phyloP scores from a whole-genome alignment of 2,888 invertebrate species.

The Herminia tarsipennalis region DNA sequence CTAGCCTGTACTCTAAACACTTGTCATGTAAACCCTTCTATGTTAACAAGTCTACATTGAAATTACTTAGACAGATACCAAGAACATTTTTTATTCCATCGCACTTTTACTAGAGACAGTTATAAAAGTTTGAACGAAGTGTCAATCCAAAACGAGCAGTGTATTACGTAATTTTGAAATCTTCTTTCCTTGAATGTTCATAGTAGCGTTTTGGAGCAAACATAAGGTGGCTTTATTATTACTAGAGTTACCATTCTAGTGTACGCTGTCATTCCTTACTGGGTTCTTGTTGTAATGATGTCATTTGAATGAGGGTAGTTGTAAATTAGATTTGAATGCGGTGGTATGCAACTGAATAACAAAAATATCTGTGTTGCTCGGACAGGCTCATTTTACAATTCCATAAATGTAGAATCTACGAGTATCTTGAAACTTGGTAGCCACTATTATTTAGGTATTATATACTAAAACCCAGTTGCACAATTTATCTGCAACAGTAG shows the following conservation, averaged over 20 bases:
- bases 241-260: slow-evolving; percentile 48
- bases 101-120: slow-evolving; percentile 1
- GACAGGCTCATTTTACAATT: slow-evolving; percentile 21
- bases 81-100: slow-evolving; percentile 17
- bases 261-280: slow-evolving; percentile 49
- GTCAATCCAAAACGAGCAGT: slow-evolving; percentile 6
- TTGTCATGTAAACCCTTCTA: slow-evolving; percentile 47
- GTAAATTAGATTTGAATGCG: slow-evolving; percentile 62
- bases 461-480: too few species aligned
- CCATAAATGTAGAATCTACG: slow-evolving; percentile 12
- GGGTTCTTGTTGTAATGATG: slow-evolving; percentile 59
- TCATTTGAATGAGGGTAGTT: slow-evolving; percentile 63
- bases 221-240: slow-evolving; percentile 54
- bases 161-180: slow-evolving; percentile 14
- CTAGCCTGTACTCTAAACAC: slow-evolving; percentile 39
- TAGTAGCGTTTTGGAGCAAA: slow-evolving; percentile 35
- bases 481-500: too few species aligned
- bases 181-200: slow-evolving; percentile 2
- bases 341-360: slow-evolving; percentile 37
- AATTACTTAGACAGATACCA: background rate
- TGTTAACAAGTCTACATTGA: slow-evolving; percentile 17
- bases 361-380: slow-evolving; percentile 31
- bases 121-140: background rate
- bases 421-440: background rate
- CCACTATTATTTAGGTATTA: background rate